phyloP scores from a whole-genome alignment of 2,797 vertebrate genomes.

The Eulemur mongoz region DNA sequence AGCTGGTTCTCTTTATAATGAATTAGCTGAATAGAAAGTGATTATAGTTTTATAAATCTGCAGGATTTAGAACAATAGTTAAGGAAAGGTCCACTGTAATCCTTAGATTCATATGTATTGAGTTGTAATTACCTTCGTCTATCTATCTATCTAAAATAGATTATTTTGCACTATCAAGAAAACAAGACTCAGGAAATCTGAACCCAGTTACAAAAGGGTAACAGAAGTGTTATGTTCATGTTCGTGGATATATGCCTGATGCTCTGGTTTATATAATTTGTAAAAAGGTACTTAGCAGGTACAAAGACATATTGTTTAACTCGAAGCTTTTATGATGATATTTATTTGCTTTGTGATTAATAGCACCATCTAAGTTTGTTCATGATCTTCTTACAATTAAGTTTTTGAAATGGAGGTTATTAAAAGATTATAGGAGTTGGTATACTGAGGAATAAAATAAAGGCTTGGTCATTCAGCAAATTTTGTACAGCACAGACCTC shows the following conservation, averaged over 20 bases:
- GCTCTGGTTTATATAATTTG: neutral
- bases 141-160: neutral
- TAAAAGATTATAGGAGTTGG: neutral
- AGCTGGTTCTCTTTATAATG: slow-evolving; percentile 54
- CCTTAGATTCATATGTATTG: slow-evolving; percentile 68
- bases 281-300: neutral
- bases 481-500: neutral
- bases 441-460: neutral
- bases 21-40: slow-evolving; percentile 78
- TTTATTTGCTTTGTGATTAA: slow-evolving; percentile 3
- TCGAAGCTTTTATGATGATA: neutral
- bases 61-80: slow-evolving; percentile 75
- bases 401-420: neutral
- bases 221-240: neutral
- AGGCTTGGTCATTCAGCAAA: neutral
- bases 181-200: neutral
- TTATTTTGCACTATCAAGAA: neutral
- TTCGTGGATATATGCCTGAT: neutral
- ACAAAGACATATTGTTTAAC: neutral
- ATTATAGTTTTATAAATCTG: slow-evolving; percentile 77
- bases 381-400: neutral
- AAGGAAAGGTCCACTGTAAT: slow-evolving; percentile 53
- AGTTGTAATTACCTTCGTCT: neutral
- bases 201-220: neutral
- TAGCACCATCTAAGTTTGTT: neutral